Evolutionary conservation across 2,113 vertebrate genomes (phyloP), one percentile per base, ranked within the genome.

Genomic region (Ammospiza caudacuta): DNA sequence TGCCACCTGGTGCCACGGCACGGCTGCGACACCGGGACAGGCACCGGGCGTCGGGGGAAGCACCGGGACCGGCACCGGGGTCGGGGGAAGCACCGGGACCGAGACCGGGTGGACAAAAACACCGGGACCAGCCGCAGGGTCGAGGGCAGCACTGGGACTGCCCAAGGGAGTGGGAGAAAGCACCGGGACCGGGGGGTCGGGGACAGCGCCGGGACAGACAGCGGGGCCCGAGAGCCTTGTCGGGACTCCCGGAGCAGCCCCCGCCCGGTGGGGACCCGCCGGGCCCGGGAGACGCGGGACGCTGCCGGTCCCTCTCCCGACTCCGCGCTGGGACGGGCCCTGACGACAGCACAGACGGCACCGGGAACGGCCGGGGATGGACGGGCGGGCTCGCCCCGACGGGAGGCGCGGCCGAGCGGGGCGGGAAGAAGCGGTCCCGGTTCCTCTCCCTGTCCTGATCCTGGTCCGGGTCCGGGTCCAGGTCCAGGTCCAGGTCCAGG

Each of bases 1-100:
- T 96, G 95, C 95, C 95, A 95, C n/a, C 95, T 96, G 93, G 82
- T 95, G 95, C 64, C 79, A 9, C 47, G 1, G 23, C 78, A 20
- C 22, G 25, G 83, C 15, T 29, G 12, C 7, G 39, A 41, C 52
- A 3, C 29, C 15, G 29, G 33, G 11, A 59, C 49, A 5, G 27
- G 14, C 18, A 3, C 3, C 7, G n/a, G 57, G 37, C 9, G 2
- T 6, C 16, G 10, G 29, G 17, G 9, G 2, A 24, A 15, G 20
- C 37, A 25, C 49, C 20, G 37, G 37, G 8, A 59, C 54, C 8
- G 12, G 44, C 59, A 5, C 31, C 4, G 41, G 23, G 15, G 2
- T 15, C 18, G 11, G 3, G 15, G 25, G 4, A 14, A 64, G 2
- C 28, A 19, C 12, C 5, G 8, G 47, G 21, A 61, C n/a, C 9